phyloP scores from a whole-genome alignment of 2,113 vertebrate genomes.

The Bufo bufo region DNA sequence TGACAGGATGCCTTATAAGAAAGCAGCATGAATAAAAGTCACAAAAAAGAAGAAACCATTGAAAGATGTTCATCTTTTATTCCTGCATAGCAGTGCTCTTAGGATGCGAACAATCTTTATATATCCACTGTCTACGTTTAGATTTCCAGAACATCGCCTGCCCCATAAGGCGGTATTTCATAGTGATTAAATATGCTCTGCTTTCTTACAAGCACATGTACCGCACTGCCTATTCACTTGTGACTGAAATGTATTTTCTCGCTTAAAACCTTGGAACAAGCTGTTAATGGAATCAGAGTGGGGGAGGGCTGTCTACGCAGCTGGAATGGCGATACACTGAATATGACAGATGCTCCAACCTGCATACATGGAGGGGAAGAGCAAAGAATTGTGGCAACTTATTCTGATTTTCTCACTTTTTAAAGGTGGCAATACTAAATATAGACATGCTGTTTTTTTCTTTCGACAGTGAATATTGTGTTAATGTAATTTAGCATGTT shows the following conservation, averaged over 20 bases:
- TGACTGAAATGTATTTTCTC: conserved; percentile 74
- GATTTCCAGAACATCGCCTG: background rate
- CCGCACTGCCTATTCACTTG: conserved; percentile 63
- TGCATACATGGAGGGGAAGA: conserved; percentile 66
- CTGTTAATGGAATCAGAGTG: conserved; percentile 80
- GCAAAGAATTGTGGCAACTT: conserved; percentile 67
- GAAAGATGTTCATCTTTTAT: background rate
- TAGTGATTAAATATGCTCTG: conserved; percentile 9
- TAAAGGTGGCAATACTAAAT: conserved; percentile 45
- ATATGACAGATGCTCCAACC: conserved; percentile 76
- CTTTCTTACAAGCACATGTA: conserved; percentile 7
- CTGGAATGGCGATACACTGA: conserved; percentile 75
- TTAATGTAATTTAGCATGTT: conserved; percentile 34
- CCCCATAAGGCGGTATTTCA: background rate
- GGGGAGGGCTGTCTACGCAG: conserved; percentile 67
- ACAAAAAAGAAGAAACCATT: background rate
- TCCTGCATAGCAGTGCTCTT: background rate
- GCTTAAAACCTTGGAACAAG: conserved; percentile 73
- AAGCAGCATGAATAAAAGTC: background rate
- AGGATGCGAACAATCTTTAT: background rate
- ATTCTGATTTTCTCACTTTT: conserved; percentile 64
- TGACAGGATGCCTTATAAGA: background rate
- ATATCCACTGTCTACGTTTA: background rate
- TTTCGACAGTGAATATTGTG: conserved; percentile 1
- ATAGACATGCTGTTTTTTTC: background rate